A percentile compares a stretch with the other conserved stretches of the same genome.
These are phyloP conservation scores for Diarsia mendica DNA, from an alignment of 2,888 invertebrate genomes.

Conservation along the genomic window DNA sequence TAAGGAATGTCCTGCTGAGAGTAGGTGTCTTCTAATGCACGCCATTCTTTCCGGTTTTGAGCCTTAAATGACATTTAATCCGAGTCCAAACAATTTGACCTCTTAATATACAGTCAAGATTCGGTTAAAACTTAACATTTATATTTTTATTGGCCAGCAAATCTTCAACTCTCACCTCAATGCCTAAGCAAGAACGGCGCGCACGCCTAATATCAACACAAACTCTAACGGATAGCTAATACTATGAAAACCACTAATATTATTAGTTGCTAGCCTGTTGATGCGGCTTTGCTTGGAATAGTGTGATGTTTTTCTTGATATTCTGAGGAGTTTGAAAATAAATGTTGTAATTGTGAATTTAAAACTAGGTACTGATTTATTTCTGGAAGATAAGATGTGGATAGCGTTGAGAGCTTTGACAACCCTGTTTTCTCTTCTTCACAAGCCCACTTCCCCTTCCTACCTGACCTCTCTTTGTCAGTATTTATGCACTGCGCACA, in stretches of 20 bases:
- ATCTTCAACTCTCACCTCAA: slow-evolving; percentile 50
- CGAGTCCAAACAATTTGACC: not conserved
- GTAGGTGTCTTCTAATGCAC: too few relatives aligned
- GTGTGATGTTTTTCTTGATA: not conserved
- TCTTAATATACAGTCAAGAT: not conserved
- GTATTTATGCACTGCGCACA: too few relatives aligned
- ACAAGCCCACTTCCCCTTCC: too few relatives aligned
- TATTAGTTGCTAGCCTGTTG: slow-evolving; percentile 44
- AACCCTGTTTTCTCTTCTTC: too few relatives aligned
- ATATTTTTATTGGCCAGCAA: slow-evolving; percentile 20
- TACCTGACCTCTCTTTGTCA: too few relatives aligned
- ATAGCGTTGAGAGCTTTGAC: too few relatives aligned
- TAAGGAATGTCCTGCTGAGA: too few relatives aligned
- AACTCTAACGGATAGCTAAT: slow-evolving; percentile 62
- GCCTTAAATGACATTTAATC: too few relatives aligned
- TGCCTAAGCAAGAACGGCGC: slow-evolving; percentile 28
- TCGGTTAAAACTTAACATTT: not conserved
- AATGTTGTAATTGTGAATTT: too few relatives aligned
- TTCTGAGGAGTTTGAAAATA: not conserved
- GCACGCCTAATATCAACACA: slow-evolving; percentile 52
- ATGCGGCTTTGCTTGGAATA: slow-evolving; percentile 46
- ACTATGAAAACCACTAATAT: slow-evolving; percentile 61
- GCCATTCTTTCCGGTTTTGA: too few relatives aligned
- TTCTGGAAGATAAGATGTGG: too few relatives aligned
- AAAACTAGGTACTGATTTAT: not conserved